phyloP scores from a whole-genome alignment of 2,113 vertebrate species.

The Todiramphus saurophagus region DNA sequence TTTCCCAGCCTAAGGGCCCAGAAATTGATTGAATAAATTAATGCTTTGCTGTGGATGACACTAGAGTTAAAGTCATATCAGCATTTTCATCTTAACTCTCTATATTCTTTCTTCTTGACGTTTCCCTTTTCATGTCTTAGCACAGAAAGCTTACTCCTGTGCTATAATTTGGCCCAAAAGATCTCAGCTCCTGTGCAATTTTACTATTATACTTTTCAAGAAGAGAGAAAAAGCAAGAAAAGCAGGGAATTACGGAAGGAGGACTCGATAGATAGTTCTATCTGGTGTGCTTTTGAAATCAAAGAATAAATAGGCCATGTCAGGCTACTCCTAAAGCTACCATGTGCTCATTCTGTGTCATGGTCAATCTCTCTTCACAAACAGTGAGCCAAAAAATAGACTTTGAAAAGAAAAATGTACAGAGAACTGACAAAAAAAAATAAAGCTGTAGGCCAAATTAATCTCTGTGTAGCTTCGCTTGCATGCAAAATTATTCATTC shows the following conservation, averaged over 20 bases:
- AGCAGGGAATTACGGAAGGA: not conserved
- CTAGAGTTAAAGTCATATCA: constrained; percentile 54
- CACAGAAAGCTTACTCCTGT: not conserved
- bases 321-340: not conserved
- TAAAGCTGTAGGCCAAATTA: constrained; percentile 30
- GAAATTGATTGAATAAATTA: constrained; percentile 78
- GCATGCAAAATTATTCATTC: constrained; percentile 39
- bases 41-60: constrained; percentile 20
- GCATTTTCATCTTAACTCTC: constrained; percentile 16
- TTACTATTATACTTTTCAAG: not conserved
- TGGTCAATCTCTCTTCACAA: constrained; percentile 20
- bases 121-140: not conserved
- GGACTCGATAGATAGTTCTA: not conserved
- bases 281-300: not conserved
- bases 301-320: not conserved
- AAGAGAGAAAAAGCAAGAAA: not conserved
- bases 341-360: not conserved
- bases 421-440: not conserved
- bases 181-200: not conserved
- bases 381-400: not conserved
- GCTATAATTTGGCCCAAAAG: not conserved
- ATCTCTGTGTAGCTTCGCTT: not conserved
- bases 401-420: constrained; percentile 6
- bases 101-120: not conserved
- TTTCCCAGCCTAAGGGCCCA: constrained; percentile 68